Evolutionary conservation across 2,888 invertebrate species (phyloP), one percentile per base, ranked within the genome.

Genomic region (Alviniconcha strummeri): DNA sequence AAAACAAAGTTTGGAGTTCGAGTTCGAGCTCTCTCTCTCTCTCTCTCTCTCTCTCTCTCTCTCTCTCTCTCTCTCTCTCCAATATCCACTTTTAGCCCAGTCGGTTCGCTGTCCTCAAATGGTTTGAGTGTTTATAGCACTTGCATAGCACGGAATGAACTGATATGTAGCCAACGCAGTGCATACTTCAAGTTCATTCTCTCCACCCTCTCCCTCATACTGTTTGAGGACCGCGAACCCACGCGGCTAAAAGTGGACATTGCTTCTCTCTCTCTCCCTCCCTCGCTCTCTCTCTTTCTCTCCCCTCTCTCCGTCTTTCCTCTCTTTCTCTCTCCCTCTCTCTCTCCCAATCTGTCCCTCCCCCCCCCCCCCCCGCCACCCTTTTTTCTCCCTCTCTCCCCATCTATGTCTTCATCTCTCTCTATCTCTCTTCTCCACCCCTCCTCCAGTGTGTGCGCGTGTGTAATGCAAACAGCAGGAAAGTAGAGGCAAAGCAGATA

Each of bases 401-500:
- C 80, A 64, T 83, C 36, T 60, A 56, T 79, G 56, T 78, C 60
- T 60, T 79, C 83, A 56, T 71, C 71, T 79, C 71, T 55, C 71
- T 67, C 56, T 78, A 57, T 83, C 78, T 55, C 78, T 54, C 78
- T 78, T 54, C n/a, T 19, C 78, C 71, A 55, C 55, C 36, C 69
- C 71, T 36, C 67, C 55, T 69, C 77, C 69, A 64, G 77, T n/a
- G 57, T 52, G 36, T 36, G 36, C 3, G 77, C 4, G 57, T 52
- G 36, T 36, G 36, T 36, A 36, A 36, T 36, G 36, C 36, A 36
- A 36, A 36, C 36, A 36, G 36, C 36, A 36, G 36, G 36, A 36
- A 0, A 3, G 36, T 36, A 36, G 36, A 36, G 1, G 3, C 36
- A 36, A 36, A 36, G 36, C 36, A 36, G 36, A 36, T 36, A 64